Base-by-base conservation (phyloP, 37 sponge, comb jelly and placozoan species). In the Dysidea cf. avara region DNA sequence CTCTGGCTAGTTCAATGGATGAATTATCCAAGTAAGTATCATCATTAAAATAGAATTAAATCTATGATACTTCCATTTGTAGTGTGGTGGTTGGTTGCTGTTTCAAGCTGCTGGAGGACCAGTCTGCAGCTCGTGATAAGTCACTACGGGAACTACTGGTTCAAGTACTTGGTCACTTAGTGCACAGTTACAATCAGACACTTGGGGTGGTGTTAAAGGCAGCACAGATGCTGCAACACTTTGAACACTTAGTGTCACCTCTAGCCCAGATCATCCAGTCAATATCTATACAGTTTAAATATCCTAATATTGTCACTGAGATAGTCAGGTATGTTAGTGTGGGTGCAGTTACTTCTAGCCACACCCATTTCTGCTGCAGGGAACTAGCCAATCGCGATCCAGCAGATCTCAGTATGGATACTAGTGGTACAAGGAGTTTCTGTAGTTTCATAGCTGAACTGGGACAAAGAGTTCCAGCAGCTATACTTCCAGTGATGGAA, bases 81-180 rank as follows among this genome's bases (percentile, higher is more conserved):
- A 76, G 84, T 37, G 71, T 88, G 48, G 71, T 95, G 33, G 81
- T 86, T 7, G 55, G 43, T 25, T 74, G 81, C 70, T 92, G 93
- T 79, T 96, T 86, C 85, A 96, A 89, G 74, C 63, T 96, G 34
- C 62, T 92, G 48, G 97, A 96, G 69, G 89, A 81, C 52, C 71
- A 79, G 0, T 56, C 53, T 17, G 55, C 75, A 2, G 61, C 58
- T 46, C 70, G 76, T 32, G 90, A 86, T 29, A 92, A 86, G 49
- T 49, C 64, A 11, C 31, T 83, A 17, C 54, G 56, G 64, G 90
- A 89, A 31, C n/a, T 34, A 5, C 56, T 92, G 14, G 77, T 84
- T 26, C 77, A 72, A 4, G 52, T 96, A 2, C 66, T 96, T 63
- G 93, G 87, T 9, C 39, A 76, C 13, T 43, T 87, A 1, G 86